Percentiles rank a stretch among this genome's conserved stretches.
Conservation (phyloP, 2,797 vertebrate genomes). For the Falco concolor region DNA sequence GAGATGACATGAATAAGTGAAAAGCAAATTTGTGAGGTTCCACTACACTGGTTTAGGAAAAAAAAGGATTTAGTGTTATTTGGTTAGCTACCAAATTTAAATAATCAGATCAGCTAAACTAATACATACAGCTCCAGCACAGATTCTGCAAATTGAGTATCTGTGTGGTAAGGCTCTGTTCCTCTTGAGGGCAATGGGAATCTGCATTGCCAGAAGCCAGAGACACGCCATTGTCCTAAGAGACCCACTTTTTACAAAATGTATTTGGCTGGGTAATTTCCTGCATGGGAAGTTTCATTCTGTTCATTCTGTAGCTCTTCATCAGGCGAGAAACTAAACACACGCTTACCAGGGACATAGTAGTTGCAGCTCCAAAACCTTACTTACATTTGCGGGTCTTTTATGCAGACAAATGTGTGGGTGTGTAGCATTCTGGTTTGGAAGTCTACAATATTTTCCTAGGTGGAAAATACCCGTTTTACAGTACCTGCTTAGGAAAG, state of each 20-base stretch:
- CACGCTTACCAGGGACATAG: not conserved
- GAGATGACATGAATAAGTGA: not conserved
- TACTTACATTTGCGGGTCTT: not conserved
- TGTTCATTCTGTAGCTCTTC: not conserved
- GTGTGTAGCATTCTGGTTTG: not conserved
- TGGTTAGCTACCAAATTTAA: constrained; percentile 52
- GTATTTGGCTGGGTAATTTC: not conserved
- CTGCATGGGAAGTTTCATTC: not conserved
- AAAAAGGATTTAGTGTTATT: not conserved
- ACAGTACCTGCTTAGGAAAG: constrained; percentile 63
- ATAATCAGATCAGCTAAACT: constrained; percentile 38
- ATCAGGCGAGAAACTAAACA: not conserved
- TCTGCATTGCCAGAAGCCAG: not conserved
- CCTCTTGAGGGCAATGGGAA: not conserved
- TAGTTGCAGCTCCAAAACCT: not conserved
- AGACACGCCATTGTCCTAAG: not conserved
- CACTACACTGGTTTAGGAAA: not conserved
- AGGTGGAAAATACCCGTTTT: constrained; percentile 24
- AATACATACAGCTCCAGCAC: constrained; percentile 4
- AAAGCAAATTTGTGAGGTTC: constrained; percentile 10
- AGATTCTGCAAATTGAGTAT: not conserved
- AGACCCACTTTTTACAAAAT: not conserved
- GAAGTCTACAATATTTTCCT: not conserved
- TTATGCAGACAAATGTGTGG: not conserved
- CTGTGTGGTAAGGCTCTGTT: not conserved